These are phyloP conservation scores for Tonatia bakeri DNA, from an alignment of 2,113 vertebrate species.

Conservation along the genomic window DNA sequence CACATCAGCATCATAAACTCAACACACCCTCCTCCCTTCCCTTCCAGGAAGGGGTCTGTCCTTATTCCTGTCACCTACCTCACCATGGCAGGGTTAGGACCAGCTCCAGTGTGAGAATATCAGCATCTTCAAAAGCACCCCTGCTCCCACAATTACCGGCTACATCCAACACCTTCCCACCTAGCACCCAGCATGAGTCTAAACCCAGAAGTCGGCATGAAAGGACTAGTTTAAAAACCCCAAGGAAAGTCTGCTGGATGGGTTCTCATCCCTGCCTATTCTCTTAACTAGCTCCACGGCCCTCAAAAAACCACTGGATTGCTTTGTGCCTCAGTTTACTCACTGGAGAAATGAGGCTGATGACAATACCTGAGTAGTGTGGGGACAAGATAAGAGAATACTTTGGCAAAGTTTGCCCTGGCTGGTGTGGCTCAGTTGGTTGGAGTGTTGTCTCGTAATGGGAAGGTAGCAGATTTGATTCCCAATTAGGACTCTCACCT, in stretches of 20 bases:
- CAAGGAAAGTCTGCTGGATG: neutral
- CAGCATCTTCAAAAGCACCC: neutral
- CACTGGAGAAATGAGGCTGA: neutral
- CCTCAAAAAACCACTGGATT: neutral
- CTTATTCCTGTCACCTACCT: neutral
- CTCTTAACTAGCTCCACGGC: neutral
- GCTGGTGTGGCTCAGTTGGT: too few relatives aligned
- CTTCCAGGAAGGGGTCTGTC: neutral
- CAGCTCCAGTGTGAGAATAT: neutral
- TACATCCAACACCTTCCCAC: neutral
- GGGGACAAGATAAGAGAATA: neutral
- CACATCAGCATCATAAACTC: neutral
- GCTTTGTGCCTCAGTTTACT: neutral
- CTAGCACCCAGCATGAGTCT: neutral
- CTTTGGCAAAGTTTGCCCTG: neutral
- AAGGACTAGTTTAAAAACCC: neutral
- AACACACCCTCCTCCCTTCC: neutral
- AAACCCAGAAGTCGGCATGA: neutral
- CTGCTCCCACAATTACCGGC: neutral
- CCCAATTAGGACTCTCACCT: too few relatives aligned
- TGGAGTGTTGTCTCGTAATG: too few relatives aligned
- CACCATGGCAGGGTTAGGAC: neutral
- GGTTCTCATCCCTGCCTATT: neutral
- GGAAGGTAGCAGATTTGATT: too few relatives aligned
- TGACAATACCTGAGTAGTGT: neutral